phyloP scores from a whole-genome alignment of 2,888 invertebrate genomes.

The Sesamia inferens region DNA sequence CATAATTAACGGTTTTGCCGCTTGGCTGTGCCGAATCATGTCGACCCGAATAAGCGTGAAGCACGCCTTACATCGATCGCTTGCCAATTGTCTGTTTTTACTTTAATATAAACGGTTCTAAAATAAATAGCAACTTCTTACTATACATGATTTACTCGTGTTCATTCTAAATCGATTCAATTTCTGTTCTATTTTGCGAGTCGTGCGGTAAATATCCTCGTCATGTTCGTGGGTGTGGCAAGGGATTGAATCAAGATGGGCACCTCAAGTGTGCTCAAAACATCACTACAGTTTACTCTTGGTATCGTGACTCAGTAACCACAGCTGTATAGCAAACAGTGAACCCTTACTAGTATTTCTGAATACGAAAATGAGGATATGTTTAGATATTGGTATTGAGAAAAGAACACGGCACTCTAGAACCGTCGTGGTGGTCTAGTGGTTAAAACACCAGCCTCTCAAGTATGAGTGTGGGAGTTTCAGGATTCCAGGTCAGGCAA shows the following conservation, averaged over 20 bases:
- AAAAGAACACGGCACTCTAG: neutral
- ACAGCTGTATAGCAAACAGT: neutral
- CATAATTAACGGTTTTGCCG: neutral
- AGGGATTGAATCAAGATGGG: slow-evolving; percentile 43
- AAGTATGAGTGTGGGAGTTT: too few species aligned
- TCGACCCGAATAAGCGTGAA: neutral
- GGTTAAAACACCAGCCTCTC: too few species aligned
- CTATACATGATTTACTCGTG: slow-evolving; percentile 48
- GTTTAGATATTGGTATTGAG: neutral
- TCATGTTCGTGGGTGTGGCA: slow-evolving; percentile 37
- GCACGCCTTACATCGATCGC: neutral
- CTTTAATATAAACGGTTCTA: slow-evolving; percentile 32
- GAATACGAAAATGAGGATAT: neutral
- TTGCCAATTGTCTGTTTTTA: slow-evolving; percentile 40
- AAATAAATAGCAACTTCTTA: slow-evolving; percentile 36
- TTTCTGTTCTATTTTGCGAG: slow-evolving; percentile 26
- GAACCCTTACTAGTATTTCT: slow-evolving; percentile 10
- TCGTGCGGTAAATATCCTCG: slow-evolving; percentile 14
- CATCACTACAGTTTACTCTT: slow-evolving; percentile 11
- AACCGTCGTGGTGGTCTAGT: too few species aligned
- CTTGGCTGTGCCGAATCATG: neutral
- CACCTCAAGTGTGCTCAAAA: slow-evolving; percentile 5
- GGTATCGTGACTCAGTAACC: slow-evolving; percentile 32
- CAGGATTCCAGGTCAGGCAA: too few species aligned
- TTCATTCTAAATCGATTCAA: slow-evolving; percentile 37